A percentile compares a stretch with the other conserved stretches of the same genome.
Evolutionary conservation across 2,888 invertebrate species (phyloP).

Genomic region (Endotricha flammealis): DNA sequence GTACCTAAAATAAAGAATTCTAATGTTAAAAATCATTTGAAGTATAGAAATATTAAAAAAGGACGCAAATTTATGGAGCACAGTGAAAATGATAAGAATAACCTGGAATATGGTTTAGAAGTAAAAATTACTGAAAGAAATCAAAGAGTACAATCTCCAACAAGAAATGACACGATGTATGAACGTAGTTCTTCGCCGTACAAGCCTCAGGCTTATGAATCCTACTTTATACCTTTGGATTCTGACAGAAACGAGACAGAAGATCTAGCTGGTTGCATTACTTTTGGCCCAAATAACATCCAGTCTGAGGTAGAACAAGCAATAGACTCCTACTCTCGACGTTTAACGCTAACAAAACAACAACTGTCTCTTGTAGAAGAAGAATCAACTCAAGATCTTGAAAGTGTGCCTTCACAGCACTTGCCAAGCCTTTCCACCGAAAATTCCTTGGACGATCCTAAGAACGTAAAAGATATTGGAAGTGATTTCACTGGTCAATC

Average conservation of each 20-base stretch:
- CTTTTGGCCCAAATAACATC: slow-evolving; percentile 39
- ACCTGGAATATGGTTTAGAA: slow-evolving; percentile 54
- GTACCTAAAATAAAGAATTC: slow-evolving; percentile 46
- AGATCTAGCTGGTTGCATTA: slow-evolving; percentile 38
- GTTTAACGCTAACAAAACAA: slow-evolving; percentile 52
- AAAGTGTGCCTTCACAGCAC: slow-evolving; percentile 60
- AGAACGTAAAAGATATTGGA: slow-evolving; percentile 25
- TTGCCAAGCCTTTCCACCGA: slow-evolving; percentile 51
- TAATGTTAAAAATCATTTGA: slow-evolving; percentile 49
- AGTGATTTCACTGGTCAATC: slow-evolving; percentile 25
- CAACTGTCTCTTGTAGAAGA: slow-evolving; percentile 73
- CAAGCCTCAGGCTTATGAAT: slow-evolving; percentile 48
- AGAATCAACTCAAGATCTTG: slow-evolving; percentile 68
- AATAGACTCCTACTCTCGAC: slow-evolving; percentile 50
- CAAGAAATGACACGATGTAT: slow-evolving; percentile 37
- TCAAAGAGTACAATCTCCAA: slow-evolving; percentile 39
- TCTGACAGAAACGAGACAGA: slow-evolving; percentile 32
- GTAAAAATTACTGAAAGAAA: slow-evolving; percentile 56
- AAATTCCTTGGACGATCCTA: slow-evolving; percentile 38
- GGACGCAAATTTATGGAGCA: slow-evolving; percentile 51
- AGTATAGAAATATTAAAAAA: slow-evolving; percentile 54
- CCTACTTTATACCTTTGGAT: slow-evolving; percentile 56
- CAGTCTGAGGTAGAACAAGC: slow-evolving; percentile 46
- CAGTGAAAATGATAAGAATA: slow-evolving; percentile 29
- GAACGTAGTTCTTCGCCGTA: slow-evolving; percentile 44